Evolutionary conservation across 2,888 invertebrate genomes (phyloP), one percentile per base, ranked within the genome.

Genomic region (Hypselothyrea guttata): DNA sequence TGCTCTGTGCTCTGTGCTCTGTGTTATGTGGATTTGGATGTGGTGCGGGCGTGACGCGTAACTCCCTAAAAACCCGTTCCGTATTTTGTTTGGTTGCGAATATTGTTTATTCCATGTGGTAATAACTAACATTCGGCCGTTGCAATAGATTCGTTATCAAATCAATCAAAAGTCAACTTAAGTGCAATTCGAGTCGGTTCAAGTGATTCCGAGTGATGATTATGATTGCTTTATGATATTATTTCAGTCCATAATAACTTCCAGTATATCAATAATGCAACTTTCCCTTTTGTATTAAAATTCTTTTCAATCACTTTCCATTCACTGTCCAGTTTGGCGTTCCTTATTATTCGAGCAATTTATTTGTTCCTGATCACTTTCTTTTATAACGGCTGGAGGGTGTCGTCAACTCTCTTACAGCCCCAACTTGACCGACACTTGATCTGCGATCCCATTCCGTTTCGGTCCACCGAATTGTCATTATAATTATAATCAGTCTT

Each of bases 401-500:
- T 22, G 5, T 2, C 22, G 22, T 22, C 22, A 22, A 22, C 22
- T 5, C 22, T 22, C 5, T 22, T 40, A 52, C 7, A 34, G 7
- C 28, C 37, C 22, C 27, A 12, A 45, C 13, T 45, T 22, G 11
- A 5, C 22, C 27, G 60, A 55, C 51, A 56, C 28, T 33, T 71
- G 72, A 57, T 70, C 68, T 47, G 11, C 12, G 27, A 45, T 44
- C 42, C 18, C 18, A 44, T 51, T 61, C 42, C 35, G 30, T 35
- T 33, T 28, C 28, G 46, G 48, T 34, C 35, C n/a, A 38, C 48
- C 37, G 15, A 47, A 38, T 27, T 62, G 56, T 54, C 56, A 67
- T 72, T 67, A 54, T 61, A 72, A 72, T 70, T 70, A 70, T 61
- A 72, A 66, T 71, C 48, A 18, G 61, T 66, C 56, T 60, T 48